Base-by-base conservation (phyloP, 1,140 invertebrate species). In the Trichoplusia ni region DNA sequence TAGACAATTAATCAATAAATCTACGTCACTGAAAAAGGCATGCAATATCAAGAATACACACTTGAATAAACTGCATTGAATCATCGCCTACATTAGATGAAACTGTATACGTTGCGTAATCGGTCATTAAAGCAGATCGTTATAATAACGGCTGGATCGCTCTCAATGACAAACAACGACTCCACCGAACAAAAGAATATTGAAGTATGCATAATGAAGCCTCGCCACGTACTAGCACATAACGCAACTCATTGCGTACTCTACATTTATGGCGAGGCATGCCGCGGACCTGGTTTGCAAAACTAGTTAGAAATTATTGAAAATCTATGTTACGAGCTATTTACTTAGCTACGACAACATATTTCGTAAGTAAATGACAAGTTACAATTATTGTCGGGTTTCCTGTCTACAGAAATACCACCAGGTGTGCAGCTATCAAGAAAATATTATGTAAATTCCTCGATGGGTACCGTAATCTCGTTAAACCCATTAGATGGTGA, bases 381-480 rank as follows among this genome's bases (percentile, higher is more conserved):
- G 8, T 38, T 42, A 47, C 8, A 13, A 16, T 16, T 11, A 11
- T 49, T 49, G 14, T 31, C 27, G 14, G 11, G 27, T 49, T 49
- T 49, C 46, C 14, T 49, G 25, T n/a, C 13, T 18, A 49, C 25
- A 16, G 13, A 31, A 31, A 31, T 31, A 49, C n/a, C 2, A 49
- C 46, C 46, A 49, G 46, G 25, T 49, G 46, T 14, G 69, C 61
- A 77, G 64, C 67, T 64, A 77, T 73, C 69, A 80, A 69, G 77
- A 78, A 77, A 76, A 77, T 69, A 80, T 53, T 53, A 53, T 79
- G 68, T 76, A 82, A 82, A 82, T 79, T 71, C 69, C 69, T 73
- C 56, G 60, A 71, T 64, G 68, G 70, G 73, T 85, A 85, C 84
- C 84, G 84, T 81, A 81, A 87, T 87, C 81, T 84, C 82, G 80